Conservation (phyloP, 2,797 vertebrate genomes). For the Tokudaia muenninki region DNA sequence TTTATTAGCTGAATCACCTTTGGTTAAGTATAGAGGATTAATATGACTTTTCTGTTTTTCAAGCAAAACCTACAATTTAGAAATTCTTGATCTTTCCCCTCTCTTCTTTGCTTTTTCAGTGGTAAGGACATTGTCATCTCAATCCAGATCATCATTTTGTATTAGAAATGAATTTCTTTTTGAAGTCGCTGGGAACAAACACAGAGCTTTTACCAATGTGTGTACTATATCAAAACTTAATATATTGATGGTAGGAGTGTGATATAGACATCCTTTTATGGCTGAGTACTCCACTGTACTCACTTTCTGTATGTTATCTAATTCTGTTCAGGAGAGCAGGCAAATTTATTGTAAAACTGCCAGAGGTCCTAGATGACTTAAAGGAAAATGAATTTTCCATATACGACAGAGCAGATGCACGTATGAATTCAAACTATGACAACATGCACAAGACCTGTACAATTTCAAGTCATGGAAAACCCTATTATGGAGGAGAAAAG, state of each 20-base stretch:
- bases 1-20: not conserved
- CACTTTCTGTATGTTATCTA: not conserved
- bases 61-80: not conserved
- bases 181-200: not conserved
- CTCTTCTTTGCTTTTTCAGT: not conserved
- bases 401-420: not conserved
- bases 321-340: not conserved
- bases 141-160: not conserved
- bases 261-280: too few species aligned
- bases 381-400: not conserved
- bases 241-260: too few species aligned
- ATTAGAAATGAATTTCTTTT: not conserved
- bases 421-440: not conserved
- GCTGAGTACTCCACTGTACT: too few species aligned
- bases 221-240: not conserved
- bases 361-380: not conserved
- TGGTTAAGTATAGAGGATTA: not conserved
- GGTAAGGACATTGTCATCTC: not conserved
- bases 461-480: not conserved
- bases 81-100: not conserved
- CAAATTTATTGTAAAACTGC: not conserved
- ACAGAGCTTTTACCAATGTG: not conserved
- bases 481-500: too few species aligned
- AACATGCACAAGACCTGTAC: not conserved
- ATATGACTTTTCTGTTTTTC: not conserved